Conservation (phyloP, 2,113 vertebrate species). For the Budorcas taxicolor region DNA sequence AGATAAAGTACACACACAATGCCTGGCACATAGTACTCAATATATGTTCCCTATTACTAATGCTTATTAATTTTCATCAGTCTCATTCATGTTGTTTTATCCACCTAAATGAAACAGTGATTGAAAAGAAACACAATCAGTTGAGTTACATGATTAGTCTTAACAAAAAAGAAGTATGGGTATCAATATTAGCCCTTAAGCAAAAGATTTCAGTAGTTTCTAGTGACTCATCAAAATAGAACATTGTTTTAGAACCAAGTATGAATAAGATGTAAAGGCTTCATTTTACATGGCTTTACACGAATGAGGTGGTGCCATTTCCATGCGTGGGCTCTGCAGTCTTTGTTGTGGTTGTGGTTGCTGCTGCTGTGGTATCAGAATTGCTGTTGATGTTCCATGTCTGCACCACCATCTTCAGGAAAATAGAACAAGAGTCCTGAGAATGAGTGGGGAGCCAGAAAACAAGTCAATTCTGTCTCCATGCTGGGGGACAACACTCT, state of each 20-base stretch:
- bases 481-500: not conserved
- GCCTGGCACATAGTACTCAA: not conserved
- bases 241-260: not conserved
- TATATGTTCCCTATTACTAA: not conserved
- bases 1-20: not conserved
- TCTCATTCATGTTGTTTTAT: not conserved
- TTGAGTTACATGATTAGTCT: not conserved
- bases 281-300: not conserved
- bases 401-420: not conserved
- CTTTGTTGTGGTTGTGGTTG: not conserved
- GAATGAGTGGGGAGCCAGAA: not conserved
- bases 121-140: not conserved
- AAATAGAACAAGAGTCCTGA: not conserved
- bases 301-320: rapidly evolving
- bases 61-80: not conserved
- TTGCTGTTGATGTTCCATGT: not conserved
- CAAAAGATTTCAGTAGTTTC: not conserved
- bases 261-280: not conserved
- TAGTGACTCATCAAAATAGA: not conserved
- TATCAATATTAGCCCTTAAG: not conserved
- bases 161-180: not conserved
- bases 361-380: not conserved
- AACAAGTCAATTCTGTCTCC: not conserved
- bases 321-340: too few species aligned
- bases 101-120: not conserved